Conservation (phyloP, 2,113 vertebrate genomes). For the Ploceus nigricollis region DNA sequence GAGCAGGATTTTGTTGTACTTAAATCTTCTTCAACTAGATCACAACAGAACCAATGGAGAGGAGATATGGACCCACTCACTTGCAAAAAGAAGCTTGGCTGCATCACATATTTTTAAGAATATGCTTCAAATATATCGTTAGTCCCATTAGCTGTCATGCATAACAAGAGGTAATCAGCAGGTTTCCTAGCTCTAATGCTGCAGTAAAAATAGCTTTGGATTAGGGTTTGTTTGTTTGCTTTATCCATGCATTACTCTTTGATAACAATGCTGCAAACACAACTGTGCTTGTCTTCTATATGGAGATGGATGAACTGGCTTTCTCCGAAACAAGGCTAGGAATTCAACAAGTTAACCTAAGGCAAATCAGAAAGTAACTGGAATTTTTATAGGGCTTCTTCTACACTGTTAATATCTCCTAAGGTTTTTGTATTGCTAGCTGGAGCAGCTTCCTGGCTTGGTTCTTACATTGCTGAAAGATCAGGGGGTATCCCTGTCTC, state of each 20-base stretch:
- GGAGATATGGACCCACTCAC: not conserved
- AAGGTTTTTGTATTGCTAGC: not conserved
- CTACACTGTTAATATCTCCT: not conserved
- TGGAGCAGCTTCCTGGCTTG: not conserved
- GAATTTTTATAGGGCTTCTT: constrained; percentile 10
- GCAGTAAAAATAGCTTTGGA: constrained; percentile 36
- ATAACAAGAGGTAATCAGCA: not conserved
- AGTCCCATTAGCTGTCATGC: not conserved
- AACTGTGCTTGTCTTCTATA: constrained; percentile 27
- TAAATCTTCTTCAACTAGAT: not conserved
- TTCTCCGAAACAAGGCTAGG: not conserved
- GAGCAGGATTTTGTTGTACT: not conserved
- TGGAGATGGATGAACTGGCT: constrained; percentile 58
- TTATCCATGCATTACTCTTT: constrained; percentile 23
- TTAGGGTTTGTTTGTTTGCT: constrained; percentile 57
- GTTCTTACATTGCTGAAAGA: not conserved
- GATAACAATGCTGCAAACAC: constrained; percentile 47
- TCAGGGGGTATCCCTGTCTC: not conserved
- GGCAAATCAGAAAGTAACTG: constrained; percentile 20
- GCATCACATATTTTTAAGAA: not conserved
- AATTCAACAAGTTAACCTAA: constrained; percentile 45
- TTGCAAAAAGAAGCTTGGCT: not conserved
- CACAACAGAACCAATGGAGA: not conserved
- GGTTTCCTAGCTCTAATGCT: not conserved
- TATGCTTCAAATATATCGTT: not conserved